phyloP scores from a whole-genome alignment of 2,888 invertebrate genomes.

The Tachina grossa region DNA sequence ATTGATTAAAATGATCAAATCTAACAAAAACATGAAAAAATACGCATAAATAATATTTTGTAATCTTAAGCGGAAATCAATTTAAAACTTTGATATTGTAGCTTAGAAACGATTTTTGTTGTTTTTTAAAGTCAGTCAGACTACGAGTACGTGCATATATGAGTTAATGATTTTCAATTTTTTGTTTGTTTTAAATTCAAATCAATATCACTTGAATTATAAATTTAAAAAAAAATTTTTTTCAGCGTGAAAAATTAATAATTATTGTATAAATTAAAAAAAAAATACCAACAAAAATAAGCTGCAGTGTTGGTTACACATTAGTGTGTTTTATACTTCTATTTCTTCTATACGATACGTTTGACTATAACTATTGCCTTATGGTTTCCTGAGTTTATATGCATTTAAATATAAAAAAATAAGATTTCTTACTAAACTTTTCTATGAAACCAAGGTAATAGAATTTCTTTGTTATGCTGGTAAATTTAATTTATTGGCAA shows the following conservation, averaged over 20 bases:
- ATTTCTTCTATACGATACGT: constrained; percentile 8
- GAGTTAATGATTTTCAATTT: background rate
- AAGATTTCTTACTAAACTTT: constrained; percentile 24
- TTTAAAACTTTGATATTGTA: constrained; percentile 34
- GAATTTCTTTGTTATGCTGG: background rate
- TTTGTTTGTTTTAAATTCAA: constrained; percentile 5
- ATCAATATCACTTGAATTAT: constrained; percentile 27
- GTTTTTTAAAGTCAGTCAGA: constrained; percentile 30
- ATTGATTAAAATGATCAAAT: background rate
- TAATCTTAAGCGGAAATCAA: constrained; percentile 49
- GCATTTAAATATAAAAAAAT: constrained; percentile 19
- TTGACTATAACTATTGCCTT: background rate
- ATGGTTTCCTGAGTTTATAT: background rate
- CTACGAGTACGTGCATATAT: constrained; percentile 33
- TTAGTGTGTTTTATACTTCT: constrained; percentile 5
- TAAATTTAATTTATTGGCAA: too few species aligned
- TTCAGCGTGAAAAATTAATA: constrained; percentile 5
- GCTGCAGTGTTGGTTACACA: constrained; percentile 42
- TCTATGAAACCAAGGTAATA: constrained; percentile 33
- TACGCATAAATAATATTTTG: constrained; percentile 11
- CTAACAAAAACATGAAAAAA: constrained; percentile 4
- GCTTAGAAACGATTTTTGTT: constrained; percentile 6
- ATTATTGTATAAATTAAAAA: constrained; percentile 16
- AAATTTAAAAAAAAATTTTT: too few species aligned
- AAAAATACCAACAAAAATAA: constrained; percentile 42